Base-by-base conservation (phyloP, 2,113 vertebrate species). In the Mirza zaza region DNA sequence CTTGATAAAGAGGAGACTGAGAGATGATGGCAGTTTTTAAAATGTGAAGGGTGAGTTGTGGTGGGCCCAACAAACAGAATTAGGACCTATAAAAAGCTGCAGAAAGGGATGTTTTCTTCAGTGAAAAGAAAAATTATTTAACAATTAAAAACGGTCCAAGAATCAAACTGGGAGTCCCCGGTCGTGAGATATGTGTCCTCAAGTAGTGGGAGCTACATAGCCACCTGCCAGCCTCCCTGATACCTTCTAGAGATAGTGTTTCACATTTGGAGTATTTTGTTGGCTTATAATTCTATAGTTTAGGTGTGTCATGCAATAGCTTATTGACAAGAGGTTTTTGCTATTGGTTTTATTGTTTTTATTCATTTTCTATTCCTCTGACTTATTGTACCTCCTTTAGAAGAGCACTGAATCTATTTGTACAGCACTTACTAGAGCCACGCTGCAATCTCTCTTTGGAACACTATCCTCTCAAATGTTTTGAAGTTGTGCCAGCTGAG, bases 401-500 rank as follows among this genome's bases (percentile, higher is more conserved):
- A 45, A 65, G 32, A 36, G 77, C 94, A 29, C 77, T 70, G 75
- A 94, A 45, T 91, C 97, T 97, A 83, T 95, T 97, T 97, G 94
- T 85, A 87, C 2, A 76, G 96, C 95, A 77, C 93, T 95, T 96
- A 82, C 91, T 50, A 55, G 71, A 82, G 93, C 55, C 20, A 3
- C 67, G 2, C 42, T 36, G 73, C 81, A 76, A 45, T 95, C 81
- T 96, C 90, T 96, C 97, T 59, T 90, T 87, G 85, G 91, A 97
- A 97, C 77, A 76, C 82, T 87, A 67, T 85, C 90, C 93, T 89
- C 89, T 23, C 76, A 90, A 95, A 94, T 83, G 94, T 91, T 96
- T 70, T 94, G 71, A 97, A 95, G 97, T 65, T 32, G 73, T 59
- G 96, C 97, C 95, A 97, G 91, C 97, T 52, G 88, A 81, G 89